phyloP scores from a whole-genome alignment of 2,797 vertebrate genomes.

The Diceros bicornis region DNA sequence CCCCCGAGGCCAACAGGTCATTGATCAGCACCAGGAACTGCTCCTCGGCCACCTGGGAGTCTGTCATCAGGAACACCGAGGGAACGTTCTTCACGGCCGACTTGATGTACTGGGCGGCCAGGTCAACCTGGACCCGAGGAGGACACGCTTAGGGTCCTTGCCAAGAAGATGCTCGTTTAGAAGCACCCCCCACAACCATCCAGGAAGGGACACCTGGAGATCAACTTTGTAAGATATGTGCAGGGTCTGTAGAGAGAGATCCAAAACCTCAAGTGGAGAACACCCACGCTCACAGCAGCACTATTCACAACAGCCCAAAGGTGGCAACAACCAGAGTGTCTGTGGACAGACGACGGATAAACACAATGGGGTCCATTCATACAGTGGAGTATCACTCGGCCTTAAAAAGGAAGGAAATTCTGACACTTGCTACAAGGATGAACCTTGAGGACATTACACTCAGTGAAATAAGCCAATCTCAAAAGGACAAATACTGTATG shows the following conservation, averaged over 20 bases:
- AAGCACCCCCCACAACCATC: accelerated
- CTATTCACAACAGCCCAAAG: accelerated
- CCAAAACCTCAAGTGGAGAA: accelerated
- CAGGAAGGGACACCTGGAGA: accelerated
- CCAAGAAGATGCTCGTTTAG: accelerated
- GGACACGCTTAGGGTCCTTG: accelerated
- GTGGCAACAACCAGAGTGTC: accelerated
- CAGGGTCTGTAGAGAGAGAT: background rate
- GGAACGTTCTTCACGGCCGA: conserved; percentile 89
- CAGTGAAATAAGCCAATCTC: background rate
- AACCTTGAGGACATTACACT: accelerated
- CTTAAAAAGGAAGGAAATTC: background rate
- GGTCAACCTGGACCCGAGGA: conserved; percentile 86
- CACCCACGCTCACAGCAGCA: accelerated
- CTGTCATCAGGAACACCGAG: conserved; percentile 91
- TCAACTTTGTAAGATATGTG: accelerated
- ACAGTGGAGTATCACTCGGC: accelerated
- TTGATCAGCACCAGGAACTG: conserved; percentile 92
- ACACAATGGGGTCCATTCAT: accelerated
- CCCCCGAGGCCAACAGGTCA: conserved; percentile 90
- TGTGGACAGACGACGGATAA: accelerated
- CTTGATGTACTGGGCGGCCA: conserved; percentile 90
- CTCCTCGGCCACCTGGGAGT: conserved; percentile 92
- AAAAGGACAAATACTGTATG: accelerated
- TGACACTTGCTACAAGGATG: accelerated